Base-by-base conservation (phyloP, 2,888 invertebrate species). In the Lypha dubia region DNA sequence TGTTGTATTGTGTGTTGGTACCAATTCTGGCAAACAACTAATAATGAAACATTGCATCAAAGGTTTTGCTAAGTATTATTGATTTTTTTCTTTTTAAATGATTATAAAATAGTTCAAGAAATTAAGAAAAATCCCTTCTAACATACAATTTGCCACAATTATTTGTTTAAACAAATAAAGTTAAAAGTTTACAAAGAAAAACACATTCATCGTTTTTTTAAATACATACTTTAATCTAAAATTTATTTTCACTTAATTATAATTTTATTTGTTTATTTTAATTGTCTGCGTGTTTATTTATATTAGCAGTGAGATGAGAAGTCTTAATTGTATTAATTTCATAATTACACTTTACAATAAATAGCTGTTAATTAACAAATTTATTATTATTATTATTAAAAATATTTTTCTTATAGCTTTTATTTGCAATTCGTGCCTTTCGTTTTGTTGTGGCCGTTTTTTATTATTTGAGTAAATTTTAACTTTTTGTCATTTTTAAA, bases 11-110 rank as follows among this genome's bases (percentile, higher is more conserved):
- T 56, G 9, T 53, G 22, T 20, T 75, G 41, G 2, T 53, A 35
- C 20, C 46, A 20, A 24, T 46, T 56, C 9, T 15, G 44, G 5
- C 63, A 15, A 62, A 44, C 17, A 49, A 73, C 62, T 46, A 63
- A 70, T 24, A 68, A 56, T 44, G 56, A 71, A 63, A 67, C 44
- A 71, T 68, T 67, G 20, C 41, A 60, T 38, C 24, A 51, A 65
- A 46, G 67, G 38, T 38, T 62, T 46, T 51, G 7, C 28, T 24
- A 53, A n/a, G 65, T 67, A 32, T 41, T 82, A 71, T 85, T 79
- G 71, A 70, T 71, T 79, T 71, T 77, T 71, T 41, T n/a, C 35
- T 51, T 17, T 8, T 60, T 51, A 3, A 24, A 38, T 49, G n/a
- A 49, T 60, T 24, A 38, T 24, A 41, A 20, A 56, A 56, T 62